Evolutionary conservation across 2,888 invertebrate species (phyloP).

Genomic region (Aleiodes alternator): DNA sequence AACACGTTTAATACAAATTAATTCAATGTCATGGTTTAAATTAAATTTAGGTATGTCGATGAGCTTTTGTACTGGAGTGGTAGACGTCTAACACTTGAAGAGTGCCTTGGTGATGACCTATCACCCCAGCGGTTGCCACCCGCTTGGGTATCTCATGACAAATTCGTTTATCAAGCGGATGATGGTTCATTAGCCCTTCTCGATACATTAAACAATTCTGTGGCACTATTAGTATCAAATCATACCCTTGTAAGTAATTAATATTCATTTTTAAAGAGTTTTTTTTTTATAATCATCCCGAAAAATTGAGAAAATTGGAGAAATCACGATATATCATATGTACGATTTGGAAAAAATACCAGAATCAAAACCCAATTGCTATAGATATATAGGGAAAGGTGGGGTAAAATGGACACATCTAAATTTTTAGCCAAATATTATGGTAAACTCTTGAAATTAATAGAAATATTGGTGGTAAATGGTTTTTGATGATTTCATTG

Average conservation of each 20-base stretch:
- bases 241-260: slow-evolving; percentile 84
- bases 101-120: slow-evolving; percentile 88
- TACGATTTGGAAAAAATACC: too few species aligned
- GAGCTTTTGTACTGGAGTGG: slow-evolving; percentile 93
- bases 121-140: slow-evolving; percentile 85
- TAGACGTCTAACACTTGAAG: slow-evolving; percentile 89
- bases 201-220: slow-evolving; percentile 87
- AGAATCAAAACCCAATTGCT: too few species aligned
- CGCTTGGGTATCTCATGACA: slow-evolving; percentile 88
- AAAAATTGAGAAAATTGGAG: too few species aligned
- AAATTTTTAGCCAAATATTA: too few species aligned
- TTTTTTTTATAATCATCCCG: not conserved
- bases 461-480: too few species aligned
- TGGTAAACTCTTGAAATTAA: too few species aligned
- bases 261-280: not conserved
- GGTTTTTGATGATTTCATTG: too few species aligned
- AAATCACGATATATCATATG: too few species aligned
- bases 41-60: slow-evolving; percentile 84
- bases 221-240: slow-evolving; percentile 89
- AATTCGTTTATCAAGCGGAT: slow-evolving; percentile 91
- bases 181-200: slow-evolving; percentile 89
- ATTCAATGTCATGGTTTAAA: slow-evolving; percentile 23
- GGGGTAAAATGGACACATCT: too few species aligned
- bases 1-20: not conserved
- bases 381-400: too few species aligned